Evolutionary conservation across 2,113 vertebrate species (phyloP).

Genomic region (Coryphaenoides rupestris): DNA sequence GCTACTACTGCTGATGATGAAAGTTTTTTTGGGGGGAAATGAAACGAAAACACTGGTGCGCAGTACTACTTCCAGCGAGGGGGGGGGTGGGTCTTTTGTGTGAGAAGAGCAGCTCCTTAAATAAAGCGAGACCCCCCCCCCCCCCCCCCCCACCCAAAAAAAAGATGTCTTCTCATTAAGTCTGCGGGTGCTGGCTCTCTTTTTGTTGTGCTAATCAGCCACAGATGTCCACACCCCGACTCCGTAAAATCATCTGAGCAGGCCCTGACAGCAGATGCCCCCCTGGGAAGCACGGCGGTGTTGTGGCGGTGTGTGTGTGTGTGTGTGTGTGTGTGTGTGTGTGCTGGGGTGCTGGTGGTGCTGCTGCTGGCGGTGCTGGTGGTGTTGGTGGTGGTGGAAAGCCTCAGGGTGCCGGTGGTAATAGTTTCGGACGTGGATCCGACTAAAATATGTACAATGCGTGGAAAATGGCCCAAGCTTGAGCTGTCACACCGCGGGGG

Average conservation of each 20-base stretch:
- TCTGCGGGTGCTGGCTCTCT: constrained; percentile 49
- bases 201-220: constrained; percentile 77
- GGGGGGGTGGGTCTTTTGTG: too few relatives aligned
- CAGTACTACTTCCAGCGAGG: too few relatives aligned
- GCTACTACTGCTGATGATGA: too few relatives aligned
- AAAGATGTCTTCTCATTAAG: constrained; percentile 70
- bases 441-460: constrained; percentile 54
- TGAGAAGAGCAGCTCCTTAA: constrained; percentile 46
- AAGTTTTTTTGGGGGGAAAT: too few relatives aligned
- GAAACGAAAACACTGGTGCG: too few relatives aligned
- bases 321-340: too few relatives aligned
- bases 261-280: constrained; percentile 66
- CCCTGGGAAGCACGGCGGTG: constrained; percentile 34
- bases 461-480: constrained; percentile 60
- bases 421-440: constrained; percentile 35
- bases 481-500: constrained; percentile 51
- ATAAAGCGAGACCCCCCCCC: constrained; percentile 25
- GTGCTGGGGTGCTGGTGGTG: too few relatives aligned
- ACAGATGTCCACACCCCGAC: constrained; percentile 76
- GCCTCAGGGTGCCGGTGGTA: neutral
- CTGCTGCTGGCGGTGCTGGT: too few relatives aligned
- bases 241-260: constrained; percentile 65
- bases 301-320: constrained; percentile 55
- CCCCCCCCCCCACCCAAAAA: too few relatives aligned
- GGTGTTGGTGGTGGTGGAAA: too few relatives aligned